Base-by-base conservation (phyloP, 2,888 invertebrate genomes). In the Trachelus iudaicus region DNA sequence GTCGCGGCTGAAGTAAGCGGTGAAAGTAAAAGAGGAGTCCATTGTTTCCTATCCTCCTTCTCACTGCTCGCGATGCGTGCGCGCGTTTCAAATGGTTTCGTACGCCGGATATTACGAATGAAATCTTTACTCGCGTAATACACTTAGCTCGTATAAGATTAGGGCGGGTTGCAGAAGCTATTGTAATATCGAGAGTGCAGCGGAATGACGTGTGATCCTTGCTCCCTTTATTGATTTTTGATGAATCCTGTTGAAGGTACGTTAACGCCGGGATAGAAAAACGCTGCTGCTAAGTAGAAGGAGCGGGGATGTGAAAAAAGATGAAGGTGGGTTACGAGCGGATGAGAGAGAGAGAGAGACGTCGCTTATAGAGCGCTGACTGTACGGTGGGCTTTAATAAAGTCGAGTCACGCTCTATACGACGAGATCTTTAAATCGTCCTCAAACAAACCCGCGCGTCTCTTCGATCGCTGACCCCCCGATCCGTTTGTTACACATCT, bases 331-430 rank as follows among this genome's bases (percentile, higher is more conserved):
- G 73, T 69, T 74, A 74, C 76, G 76, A 9, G 9, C 69, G 69
- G 30, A 34, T n/a, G n/a, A 40, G 34, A 73, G 35, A 78, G 73
- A 77, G 74, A 11, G 79, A 76, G 40, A 74, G 74, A 78, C 56
- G 56, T 75, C 30, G 33, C 33, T 69, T 35, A 77, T 73, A 77
- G 77, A 71, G 56, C 69, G 69, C 71, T 34, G 68, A 34, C 73
- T 35, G 75, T 56, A 56, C 56, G 56, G 56, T 71, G 81, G 73
- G 82, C 80, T 87, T 86, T 87, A 87, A 89, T 88, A 89, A 87
- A 88, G 87, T 88, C 87, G 83, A 89, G 88, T 89, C 88, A 89
- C 89, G 89, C 87, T 89, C 83, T 80, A 73, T 84, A 83, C 81
- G 80, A 79, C 82, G 83, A 85, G 85, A 88, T 88, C 85, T 87